Conservation (phyloP, 1,140 invertebrate species). For the Anoplophora glabripennis region DNA sequence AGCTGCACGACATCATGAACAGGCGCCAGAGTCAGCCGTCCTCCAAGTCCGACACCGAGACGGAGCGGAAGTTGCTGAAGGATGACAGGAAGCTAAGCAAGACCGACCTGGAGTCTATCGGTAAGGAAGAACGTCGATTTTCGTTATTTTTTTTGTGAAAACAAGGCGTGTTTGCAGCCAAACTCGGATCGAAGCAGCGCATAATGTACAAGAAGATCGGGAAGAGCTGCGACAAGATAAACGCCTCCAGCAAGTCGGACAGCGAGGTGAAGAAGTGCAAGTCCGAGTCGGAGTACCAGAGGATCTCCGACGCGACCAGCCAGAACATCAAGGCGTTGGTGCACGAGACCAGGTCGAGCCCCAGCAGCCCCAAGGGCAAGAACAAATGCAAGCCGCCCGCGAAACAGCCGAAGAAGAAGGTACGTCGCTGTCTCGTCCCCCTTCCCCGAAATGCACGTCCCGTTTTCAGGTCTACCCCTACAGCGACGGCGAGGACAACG, state of each 20-base stretch:
- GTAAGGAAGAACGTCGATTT: conserved; percentile 8
- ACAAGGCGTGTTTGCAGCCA: conserved; percentile 19
- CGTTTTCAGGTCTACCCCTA: conserved; percentile 56
- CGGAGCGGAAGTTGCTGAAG: conserved; percentile 35
- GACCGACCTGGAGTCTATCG: conserved; percentile 37
- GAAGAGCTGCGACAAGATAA: conserved; percentile 48
- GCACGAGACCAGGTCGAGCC: conserved; percentile 41
- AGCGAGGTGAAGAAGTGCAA: conserved; percentile 32
- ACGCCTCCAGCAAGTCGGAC: conserved; percentile 30
- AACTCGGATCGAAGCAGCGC: conserved; percentile 37
- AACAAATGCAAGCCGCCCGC: conserved; percentile 42
- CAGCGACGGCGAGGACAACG: conserved; percentile 61
- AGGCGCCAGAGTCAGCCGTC: conserved; percentile 37
- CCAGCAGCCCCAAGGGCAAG: conserved; percentile 44
- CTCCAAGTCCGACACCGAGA: conserved; percentile 46
- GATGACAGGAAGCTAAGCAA: conserved; percentile 43
- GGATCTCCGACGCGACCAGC: conserved; percentile 58
- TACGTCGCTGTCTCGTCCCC: too few species aligned
- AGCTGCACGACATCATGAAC: conserved; percentile 49
- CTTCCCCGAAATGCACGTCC: too few species aligned
- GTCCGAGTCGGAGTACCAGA: conserved; percentile 60
- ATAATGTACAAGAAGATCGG: conserved; percentile 48
- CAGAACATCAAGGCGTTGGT: conserved; percentile 57
- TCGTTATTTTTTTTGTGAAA: background rate
- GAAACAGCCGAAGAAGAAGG: conserved; percentile 31